These are phyloP conservation scores for Acronicta psi DNA, from an alignment of 2,888 invertebrate species.

Conservation along the genomic window DNA sequence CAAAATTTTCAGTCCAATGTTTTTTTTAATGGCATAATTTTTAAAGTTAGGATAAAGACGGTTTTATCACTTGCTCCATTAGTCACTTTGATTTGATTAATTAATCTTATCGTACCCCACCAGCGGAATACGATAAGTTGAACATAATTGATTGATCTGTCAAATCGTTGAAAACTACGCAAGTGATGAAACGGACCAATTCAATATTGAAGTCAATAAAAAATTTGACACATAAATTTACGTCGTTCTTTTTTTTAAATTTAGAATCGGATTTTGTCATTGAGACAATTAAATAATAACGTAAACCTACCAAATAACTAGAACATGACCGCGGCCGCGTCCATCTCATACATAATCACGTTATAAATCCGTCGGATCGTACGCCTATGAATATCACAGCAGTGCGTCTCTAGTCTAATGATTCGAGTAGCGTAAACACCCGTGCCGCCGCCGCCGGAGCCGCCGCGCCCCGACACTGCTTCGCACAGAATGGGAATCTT, in stretches of 20 bases:
- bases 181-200: constrained; percentile 7
- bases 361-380: constrained; percentile 70
- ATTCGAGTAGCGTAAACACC: constrained; percentile 84
- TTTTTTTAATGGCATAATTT: constrained; percentile 11
- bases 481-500: background rate
- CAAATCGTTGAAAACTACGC: constrained; percentile 3
- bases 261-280: constrained; percentile 33
- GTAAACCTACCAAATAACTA: constrained; percentile 56
- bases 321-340: constrained; percentile 44
- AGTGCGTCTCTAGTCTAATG: constrained; percentile 79
- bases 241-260: constrained; percentile 34
- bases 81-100: background rate
- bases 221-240: constrained; percentile 21
- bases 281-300: no score
- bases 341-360: constrained; percentile 53
- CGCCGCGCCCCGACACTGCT: no score
- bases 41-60: background rate
- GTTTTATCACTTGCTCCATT: constrained; percentile 10
- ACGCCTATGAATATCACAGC: constrained; percentile 84
- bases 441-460: constrained; percentile 28
- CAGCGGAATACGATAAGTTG: background rate
- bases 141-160: background rate
- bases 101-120: background rate
- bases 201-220: constrained; percentile 22
- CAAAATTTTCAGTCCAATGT: constrained; percentile 15